Evolutionary conservation across 2,797 vertebrate species (phyloP).

Genomic region (Gambusia yucatana): DNA sequence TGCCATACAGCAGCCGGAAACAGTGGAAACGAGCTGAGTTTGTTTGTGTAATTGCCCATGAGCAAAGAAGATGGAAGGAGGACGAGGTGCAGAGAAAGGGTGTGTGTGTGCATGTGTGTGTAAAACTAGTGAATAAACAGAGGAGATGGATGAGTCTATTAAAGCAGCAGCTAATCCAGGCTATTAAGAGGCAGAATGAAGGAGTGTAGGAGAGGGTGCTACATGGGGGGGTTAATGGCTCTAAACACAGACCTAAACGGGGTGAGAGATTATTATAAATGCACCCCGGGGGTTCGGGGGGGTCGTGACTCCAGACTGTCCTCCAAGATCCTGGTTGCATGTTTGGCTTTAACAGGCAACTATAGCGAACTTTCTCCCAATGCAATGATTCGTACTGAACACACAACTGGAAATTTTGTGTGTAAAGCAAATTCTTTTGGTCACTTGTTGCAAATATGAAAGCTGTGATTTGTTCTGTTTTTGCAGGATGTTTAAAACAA

Average conservation of each 20-base stretch:
- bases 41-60: slow-evolving; percentile 81
- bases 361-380: not conserved
- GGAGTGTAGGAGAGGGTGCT: slow-evolving; percentile 56
- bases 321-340: slow-evolving; percentile 4
- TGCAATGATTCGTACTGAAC: not conserved
- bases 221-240: slow-evolving; percentile 68
- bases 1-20: slow-evolving; percentile 41
- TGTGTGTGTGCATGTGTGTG: slow-evolving; percentile 26
- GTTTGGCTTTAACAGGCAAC: not conserved
- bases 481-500: not conserved
- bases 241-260: slow-evolving; percentile 69
- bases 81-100: slow-evolving; percentile 24
- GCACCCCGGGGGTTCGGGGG: slow-evolving; percentile 21
- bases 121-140: slow-evolving; percentile 71
- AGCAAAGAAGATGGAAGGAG: slow-evolving; percentile 55
- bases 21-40: slow-evolving; percentile 72
- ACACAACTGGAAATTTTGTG: not conserved
- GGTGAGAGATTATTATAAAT: slow-evolving; percentile 61
- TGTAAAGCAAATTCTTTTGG: not conserved
- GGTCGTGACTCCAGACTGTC: not conserved
- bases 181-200: slow-evolving; percentile 72
- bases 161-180: slow-evolving; percentile 72
- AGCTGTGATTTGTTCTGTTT: not conserved
- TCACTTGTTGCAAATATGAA: not conserved
- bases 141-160: slow-evolving; percentile 79